Evolutionary conservation across 1,140 invertebrate genomes (phyloP).

Genomic region (Lordiphosa clarofinis): DNA sequence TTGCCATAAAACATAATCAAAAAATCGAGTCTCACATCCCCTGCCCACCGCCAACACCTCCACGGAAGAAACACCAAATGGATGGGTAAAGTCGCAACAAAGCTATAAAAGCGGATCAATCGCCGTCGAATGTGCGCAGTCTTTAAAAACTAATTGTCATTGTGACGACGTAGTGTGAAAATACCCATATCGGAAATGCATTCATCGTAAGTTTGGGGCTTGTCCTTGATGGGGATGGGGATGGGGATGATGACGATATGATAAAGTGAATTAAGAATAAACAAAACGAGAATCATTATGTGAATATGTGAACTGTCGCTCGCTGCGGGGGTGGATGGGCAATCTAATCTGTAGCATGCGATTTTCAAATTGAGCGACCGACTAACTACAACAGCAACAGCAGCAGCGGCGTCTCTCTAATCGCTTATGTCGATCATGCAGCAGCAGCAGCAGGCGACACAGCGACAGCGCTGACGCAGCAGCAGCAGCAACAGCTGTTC

Average conservation of each 20-base stretch:
- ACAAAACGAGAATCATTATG: conserved; percentile 38
- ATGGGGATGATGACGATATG: neutral
- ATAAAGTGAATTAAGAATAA: conserved; percentile 48
- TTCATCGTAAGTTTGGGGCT: conserved; percentile 50
- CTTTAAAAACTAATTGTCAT: conserved; percentile 28
- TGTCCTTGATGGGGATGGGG: conserved; percentile 3
- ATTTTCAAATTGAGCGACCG: conserved; percentile 10
- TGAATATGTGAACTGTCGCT: conserved; percentile 17
- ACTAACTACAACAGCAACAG: conserved; percentile 7
- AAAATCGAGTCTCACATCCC: conserved; percentile 55
- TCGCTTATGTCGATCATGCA: conserved; percentile 28
- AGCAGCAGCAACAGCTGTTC: conserved; percentile 35
- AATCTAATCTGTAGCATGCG: conserved; percentile 1
- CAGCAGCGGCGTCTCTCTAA: conserved; percentile 5
- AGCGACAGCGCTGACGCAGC: conserved; percentile 9
- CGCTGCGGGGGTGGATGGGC: too few species aligned
- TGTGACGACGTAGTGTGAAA: conserved; percentile 13
- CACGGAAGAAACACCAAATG: conserved; percentile 28
- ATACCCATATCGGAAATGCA: conserved; percentile 33
- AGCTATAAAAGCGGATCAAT: conserved; percentile 67
- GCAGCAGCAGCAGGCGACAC: conserved; percentile 17
- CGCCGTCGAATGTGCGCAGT: conserved; percentile 45
- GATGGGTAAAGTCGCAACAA: conserved; percentile 22
- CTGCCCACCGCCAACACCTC: neutral
- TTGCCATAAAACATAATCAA: conserved; percentile 57